Conservation (phyloP, 2,113 vertebrate genomes). For the Scolopax mira region DNA sequence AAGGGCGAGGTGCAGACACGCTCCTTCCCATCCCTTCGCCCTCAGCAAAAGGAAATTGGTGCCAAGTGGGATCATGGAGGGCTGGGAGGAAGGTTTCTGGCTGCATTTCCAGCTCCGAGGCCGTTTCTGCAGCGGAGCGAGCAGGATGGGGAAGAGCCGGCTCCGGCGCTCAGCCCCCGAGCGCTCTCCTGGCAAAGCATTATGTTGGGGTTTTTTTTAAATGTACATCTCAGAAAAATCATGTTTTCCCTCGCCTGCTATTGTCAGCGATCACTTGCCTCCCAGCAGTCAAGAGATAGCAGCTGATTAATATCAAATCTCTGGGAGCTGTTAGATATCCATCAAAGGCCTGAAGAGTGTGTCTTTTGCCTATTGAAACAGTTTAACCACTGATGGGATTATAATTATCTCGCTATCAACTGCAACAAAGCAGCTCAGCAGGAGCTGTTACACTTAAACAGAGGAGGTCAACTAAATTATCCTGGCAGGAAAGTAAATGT, state of each 20-base stretch:
- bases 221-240: neutral
- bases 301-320: neutral
- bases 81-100: neutral
- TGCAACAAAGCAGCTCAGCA: slow-evolving; percentile 45
- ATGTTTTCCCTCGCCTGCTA: neutral
- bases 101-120: neutral
- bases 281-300: neutral
- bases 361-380: slow-evolving; percentile 22
- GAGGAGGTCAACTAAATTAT: slow-evolving; percentile 16
- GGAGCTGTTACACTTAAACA: slow-evolving; percentile 3
- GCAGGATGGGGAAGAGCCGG: neutral
- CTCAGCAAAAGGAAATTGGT: neutral
- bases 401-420: slow-evolving; percentile 55
- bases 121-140: accelerated
- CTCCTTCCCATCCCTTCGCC: neutral
- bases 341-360: slow-evolving; percentile 18
- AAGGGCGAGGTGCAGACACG: accelerated
- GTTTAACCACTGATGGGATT: slow-evolving; percentile 49
- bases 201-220: no score
- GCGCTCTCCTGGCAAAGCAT: accelerated
- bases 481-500: neutral
- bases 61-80: accelerated
- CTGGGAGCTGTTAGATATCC: neutral
- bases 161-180: neutral
- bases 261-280: neutral